Evolutionary conservation across 2,113 vertebrate species (phyloP).

Genomic region (Benitochromis conjunctus): DNA sequence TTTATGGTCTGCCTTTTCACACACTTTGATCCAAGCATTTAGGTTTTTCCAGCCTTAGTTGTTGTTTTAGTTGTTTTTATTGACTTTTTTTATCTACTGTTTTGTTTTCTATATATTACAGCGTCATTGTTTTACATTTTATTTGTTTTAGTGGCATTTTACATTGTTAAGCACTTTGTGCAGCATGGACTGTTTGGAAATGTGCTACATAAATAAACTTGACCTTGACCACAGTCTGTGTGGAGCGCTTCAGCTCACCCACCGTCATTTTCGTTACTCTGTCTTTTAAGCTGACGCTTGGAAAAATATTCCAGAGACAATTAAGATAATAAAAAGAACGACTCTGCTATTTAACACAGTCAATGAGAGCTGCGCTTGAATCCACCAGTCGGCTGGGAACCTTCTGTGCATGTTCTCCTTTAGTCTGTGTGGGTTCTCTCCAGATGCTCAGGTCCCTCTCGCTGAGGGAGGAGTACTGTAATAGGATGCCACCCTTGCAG

Average conservation of each 20-base stretch:
- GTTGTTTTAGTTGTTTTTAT: background rate
- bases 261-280: background rate
- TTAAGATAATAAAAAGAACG: background rate
- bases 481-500: too few species aligned
- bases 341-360: background rate
- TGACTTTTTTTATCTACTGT: background rate
- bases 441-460: too few species aligned
- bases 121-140: background rate
- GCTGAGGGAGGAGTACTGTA: too few species aligned
- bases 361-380: background rate
- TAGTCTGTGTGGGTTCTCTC: too few species aligned
- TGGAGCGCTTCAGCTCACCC: background rate
- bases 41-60: accelerated
- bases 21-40: background rate
- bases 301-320: background rate
- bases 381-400: background rate
- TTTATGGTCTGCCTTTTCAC: background rate
- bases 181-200: accelerated
- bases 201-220: background rate
- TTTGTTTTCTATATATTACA: background rate
- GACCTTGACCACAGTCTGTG: background rate
- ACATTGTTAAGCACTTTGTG: accelerated
- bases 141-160: accelerated
- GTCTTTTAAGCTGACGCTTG: background rate
- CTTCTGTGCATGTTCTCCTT: too few species aligned